Percentiles rank a stretch among this genome's conserved stretches.
Conservation (phyloP, 2,113 vertebrate genomes). For the Myotis brandtii region DNA sequence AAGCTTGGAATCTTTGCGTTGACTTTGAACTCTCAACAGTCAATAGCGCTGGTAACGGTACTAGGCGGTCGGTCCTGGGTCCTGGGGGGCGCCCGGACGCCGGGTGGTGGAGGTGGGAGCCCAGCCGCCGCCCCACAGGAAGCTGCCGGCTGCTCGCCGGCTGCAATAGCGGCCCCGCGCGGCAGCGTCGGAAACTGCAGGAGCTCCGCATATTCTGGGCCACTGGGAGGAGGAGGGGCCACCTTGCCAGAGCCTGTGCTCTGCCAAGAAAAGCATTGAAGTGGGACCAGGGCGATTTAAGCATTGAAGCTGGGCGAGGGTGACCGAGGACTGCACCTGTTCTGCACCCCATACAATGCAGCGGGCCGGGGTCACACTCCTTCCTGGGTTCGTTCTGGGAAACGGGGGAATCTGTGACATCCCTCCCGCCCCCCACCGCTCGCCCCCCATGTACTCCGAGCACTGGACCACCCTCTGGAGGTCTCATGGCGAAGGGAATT, state of each 20-base stretch:
- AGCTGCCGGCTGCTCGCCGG: too few species aligned
- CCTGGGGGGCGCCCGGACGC: neutral
- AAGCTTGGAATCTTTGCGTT: neutral
- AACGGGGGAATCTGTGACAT: neutral
- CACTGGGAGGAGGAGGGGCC: fast-evolving
- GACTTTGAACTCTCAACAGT: neutral
- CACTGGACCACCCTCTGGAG: neutral
- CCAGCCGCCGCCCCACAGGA: fast-evolving
- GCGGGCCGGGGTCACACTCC: neutral
- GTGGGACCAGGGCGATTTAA: neutral
- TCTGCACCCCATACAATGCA: neutral
- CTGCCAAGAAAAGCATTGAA: neutral
- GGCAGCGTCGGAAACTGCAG: neutral
- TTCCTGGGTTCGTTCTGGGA: neutral
- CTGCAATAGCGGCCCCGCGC: neutral
- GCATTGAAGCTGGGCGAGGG: fast-evolving
- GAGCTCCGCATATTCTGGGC: fast-evolving
- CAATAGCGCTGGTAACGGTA: neutral
- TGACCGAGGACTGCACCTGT: too few species aligned
- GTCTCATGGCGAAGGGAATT: neutral
- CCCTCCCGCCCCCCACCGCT: too few species aligned
- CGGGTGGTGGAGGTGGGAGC: fast-evolving
- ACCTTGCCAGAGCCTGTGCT: fast-evolving
- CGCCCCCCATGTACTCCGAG: neutral
- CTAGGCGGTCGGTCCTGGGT: fast-evolving